Conservation (phyloP, 2,113 vertebrate genomes). For the Plectropomus leopardus region DNA sequence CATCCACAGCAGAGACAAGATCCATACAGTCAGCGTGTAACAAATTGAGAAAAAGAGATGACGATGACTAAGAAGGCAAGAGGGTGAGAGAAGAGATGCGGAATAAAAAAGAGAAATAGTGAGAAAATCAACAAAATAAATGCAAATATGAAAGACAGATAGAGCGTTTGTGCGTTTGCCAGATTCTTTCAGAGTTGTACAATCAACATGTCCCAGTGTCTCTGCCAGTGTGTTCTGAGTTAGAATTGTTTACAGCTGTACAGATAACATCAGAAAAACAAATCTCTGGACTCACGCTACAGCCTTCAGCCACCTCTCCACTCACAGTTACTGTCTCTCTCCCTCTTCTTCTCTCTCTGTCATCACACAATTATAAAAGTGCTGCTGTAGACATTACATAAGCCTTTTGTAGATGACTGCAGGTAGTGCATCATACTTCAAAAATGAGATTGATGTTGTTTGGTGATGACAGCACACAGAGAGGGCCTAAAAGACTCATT, state of each 20-base stretch:
- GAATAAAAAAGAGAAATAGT: not conserved
- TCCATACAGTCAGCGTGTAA: slow-evolving; percentile 14
- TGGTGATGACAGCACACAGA: slow-evolving; percentile 20
- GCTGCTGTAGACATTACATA: slow-evolving; percentile 62
- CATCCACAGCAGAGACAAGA: slow-evolving; percentile 45
- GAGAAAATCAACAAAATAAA: not conserved
- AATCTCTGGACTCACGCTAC: slow-evolving; percentile 76
- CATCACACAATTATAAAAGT: slow-evolving; percentile 41
- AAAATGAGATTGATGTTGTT: slow-evolving; percentile 38
- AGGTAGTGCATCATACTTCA: slow-evolving; percentile 38
- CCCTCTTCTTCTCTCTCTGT: too few species aligned
- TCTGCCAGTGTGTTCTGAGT: slow-evolving; percentile 57
- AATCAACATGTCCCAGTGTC: slow-evolving; percentile 45
- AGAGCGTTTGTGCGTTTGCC: not conserved
- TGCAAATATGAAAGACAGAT: not conserved
- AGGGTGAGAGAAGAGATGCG: not conserved
- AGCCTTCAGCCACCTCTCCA: slow-evolving; percentile 54
- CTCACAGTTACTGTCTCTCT: slow-evolving; percentile 31
- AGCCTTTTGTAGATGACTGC: slow-evolving; percentile 29
- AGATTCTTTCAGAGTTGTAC: slow-evolving; percentile 7
- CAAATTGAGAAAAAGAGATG: slow-evolving; percentile 18
- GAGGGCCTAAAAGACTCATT: slow-evolving; percentile 5
- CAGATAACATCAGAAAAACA: slow-evolving; percentile 83
- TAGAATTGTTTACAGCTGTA: slow-evolving; percentile 75
- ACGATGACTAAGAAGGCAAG: not conserved